Conservation (phyloP, 2,797 vertebrate species). For the Brachyrhaphis roseni region DNA sequence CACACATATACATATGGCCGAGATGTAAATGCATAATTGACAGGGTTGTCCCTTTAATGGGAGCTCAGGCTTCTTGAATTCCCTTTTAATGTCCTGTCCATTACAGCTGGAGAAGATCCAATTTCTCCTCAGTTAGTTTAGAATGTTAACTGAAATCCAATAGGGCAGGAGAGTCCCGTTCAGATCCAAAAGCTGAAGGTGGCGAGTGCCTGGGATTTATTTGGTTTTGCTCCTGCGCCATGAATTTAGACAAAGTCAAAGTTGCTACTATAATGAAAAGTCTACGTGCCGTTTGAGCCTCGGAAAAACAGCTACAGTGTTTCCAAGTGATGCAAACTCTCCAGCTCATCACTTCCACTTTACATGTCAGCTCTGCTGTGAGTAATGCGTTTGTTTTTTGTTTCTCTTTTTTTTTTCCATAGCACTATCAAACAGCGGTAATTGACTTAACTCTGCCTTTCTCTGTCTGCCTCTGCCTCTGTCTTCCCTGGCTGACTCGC, state of each 20-base stretch:
- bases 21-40: constrained; percentile 44
- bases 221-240: constrained; percentile 48
- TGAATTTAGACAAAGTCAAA: constrained; percentile 59
- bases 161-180: constrained; percentile 57
- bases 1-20: constrained; percentile 16
- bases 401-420: neutral
- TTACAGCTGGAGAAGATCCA: constrained; percentile 55
- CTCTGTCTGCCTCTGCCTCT: constrained; percentile 34
- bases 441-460: constrained; percentile 63
- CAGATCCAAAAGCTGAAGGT: constrained; percentile 55
- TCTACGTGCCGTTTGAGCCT: constrained; percentile 16
- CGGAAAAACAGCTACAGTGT: constrained; percentile 16
- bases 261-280: constrained; percentile 39
- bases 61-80: constrained; percentile 53
- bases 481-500: constrained; percentile 32
- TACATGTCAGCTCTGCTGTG: constrained; percentile 60
- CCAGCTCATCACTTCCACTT: constrained; percentile 64
- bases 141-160: constrained; percentile 67
- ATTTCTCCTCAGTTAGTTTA: constrained; percentile 67
- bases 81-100: constrained; percentile 64
- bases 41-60: constrained; percentile 50
- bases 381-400: constrained; percentile 60
- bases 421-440: constrained; percentile 66
- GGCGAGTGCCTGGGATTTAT: constrained; percentile 35
- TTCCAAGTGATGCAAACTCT: constrained; percentile 32